Base-by-base conservation (phyloP, 1,140 invertebrate genomes). In the Leptinotarsa undecemlineata region DNA sequence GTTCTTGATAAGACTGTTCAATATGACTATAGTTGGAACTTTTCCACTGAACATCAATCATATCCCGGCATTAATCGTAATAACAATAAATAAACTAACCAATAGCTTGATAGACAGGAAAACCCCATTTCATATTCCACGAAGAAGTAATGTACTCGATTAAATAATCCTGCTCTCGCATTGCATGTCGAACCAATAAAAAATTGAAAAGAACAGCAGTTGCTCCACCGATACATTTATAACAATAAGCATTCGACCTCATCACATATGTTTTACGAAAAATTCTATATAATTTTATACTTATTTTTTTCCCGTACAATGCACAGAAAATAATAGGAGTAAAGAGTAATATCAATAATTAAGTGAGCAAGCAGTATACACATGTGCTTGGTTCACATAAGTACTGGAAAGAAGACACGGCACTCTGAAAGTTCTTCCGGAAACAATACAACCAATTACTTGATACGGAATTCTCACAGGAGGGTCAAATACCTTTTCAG, bases 221-320 rank as follows among this genome's bases (percentile, higher is more conserved):
- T 72, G 73, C 71, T 66, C 69, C 73, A 76, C 71, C 71, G 76
- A 75, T 75, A 77, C 64, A 63, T 69, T 42, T 74, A 62, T 68
- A 78, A 80, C 78, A 80, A 80, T 80, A 80, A 75, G 73, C 78
- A 73, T 72, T 75, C 77, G 60, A 72, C 60, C 71, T 72, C 71
- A 72, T 72, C 71, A 72, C 80, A 81, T 78, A 77, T 81, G 80
- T 81, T 81, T 80, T 74, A 78, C 78, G 68, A 81, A 81, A 81
- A 81, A 81, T 78, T 79, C 70, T 81, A 81, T 81, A 79, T 81
- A 80, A 81, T 80, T 81, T 80, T 71, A 76, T 80, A 75, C 74
- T 81, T 81, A 80, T 72, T 79, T 81, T 42, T 80, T 81, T 79
- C 77, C 80, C 76, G 75, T 79, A 80, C 78, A 81, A 81, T 79